Percentiles rank a stretch among this genome's conserved stretches.
Evolutionary conservation across 2,797 vertebrate genomes (phyloP).

Genomic region (Tapera naevia): DNA sequence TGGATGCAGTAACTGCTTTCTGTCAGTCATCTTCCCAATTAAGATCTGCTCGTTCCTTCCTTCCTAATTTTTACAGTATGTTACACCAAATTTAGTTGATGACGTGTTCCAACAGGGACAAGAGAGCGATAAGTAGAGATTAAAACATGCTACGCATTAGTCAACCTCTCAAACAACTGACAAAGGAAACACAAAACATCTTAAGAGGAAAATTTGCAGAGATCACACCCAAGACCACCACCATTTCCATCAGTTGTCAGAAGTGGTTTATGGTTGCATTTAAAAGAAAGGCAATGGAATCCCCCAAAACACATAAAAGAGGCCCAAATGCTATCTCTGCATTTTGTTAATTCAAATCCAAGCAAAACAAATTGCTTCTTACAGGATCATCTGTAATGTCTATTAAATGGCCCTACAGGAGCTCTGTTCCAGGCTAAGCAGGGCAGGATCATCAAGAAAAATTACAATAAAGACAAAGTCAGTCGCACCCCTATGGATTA

Average conservation of each 20-base stretch:
- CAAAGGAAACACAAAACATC: background rate
- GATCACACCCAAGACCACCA: background rate
- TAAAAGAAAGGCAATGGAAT: background rate
- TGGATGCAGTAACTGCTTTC: slow-evolving; percentile 28
- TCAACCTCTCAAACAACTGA: slow-evolving; percentile 13
- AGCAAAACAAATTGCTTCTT: background rate
- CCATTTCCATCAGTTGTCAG: background rate
- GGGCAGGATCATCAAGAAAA: background rate
- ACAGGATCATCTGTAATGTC: background rate
- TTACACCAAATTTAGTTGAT: slow-evolving; percentile 35
- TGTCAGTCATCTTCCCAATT: slow-evolving; percentile 36
- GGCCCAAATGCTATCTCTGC: background rate
- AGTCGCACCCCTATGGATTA: background rate
- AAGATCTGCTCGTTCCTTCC: slow-evolving; percentile 35
- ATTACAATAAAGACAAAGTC: background rate
- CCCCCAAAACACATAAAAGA: background rate
- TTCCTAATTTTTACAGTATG: slow-evolving; percentile 30
- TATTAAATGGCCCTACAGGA: background rate
- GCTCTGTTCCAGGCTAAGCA: background rate
- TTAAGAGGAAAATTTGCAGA: background rate
- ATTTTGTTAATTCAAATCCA: background rate
- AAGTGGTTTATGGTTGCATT: background rate
- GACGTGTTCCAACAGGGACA: slow-evolving; percentile 43
- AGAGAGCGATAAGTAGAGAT: slow-evolving; percentile 24
- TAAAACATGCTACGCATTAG: background rate